phyloP scores from a whole-genome alignment of 2,797 vertebrate species.

The Notoglanidium macrostoma region DNA sequence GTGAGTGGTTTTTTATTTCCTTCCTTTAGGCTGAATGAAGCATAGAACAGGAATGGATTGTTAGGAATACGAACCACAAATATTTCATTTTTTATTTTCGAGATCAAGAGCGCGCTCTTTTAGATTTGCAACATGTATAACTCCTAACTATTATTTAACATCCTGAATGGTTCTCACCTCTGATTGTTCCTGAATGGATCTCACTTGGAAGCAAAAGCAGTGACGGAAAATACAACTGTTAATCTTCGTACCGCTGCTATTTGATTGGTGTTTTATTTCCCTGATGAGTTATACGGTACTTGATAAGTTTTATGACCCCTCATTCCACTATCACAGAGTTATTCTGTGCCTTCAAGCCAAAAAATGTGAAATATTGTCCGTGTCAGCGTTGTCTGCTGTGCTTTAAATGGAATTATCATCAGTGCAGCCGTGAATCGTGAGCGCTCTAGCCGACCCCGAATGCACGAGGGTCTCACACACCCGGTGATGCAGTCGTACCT shows the following conservation, averaged over 20 bases:
- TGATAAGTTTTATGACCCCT: constrained; percentile 2
- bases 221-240: not conserved
- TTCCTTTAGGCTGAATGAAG: constrained; percentile 43
- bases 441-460: not conserved
- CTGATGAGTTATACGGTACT: not conserved
- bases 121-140: not conserved
- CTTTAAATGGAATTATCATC: constrained; percentile 35
- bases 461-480: constrained; percentile 22
- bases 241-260: not conserved
- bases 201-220: not conserved
- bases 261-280: constrained; percentile 1
- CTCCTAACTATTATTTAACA: not conserved
- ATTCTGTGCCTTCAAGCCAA: not conserved
- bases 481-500: not conserved
- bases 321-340: not conserved
- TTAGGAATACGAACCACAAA: not conserved
- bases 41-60: not conserved
- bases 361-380: not conserved
- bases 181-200: not conserved
- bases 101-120: not conserved
- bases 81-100: too few relatives aligned
- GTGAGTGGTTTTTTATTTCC: constrained; percentile 18
- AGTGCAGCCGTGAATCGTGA: not conserved
- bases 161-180: too few relatives aligned
- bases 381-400: constrained; percentile 6